These are phyloP conservation scores for Sarcophaga variegata DNA, from an alignment of 2,888 invertebrate species.

Conservation along the genomic window DNA sequence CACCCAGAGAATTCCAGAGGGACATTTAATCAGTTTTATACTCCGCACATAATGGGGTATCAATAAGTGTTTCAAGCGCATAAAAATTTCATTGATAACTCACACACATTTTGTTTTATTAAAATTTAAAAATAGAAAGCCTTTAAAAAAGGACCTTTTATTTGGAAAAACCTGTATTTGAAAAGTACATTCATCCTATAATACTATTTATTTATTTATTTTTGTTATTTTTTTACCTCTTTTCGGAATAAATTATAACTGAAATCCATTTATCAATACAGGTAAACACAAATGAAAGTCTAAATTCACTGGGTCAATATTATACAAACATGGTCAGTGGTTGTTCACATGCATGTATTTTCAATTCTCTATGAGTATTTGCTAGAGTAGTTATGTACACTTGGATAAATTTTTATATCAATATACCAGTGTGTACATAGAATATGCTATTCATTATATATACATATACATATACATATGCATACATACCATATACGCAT, in stretches of 20 bases:
- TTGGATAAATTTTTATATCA: neutral
- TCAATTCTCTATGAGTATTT: neutral
- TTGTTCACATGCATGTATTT: conserved; percentile 19
- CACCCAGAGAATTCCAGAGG: too few relatives aligned
- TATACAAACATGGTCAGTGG: conserved; percentile 35
- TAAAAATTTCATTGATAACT: too few relatives aligned
- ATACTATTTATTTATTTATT: neutral
- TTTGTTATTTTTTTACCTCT: conserved; percentile 2
- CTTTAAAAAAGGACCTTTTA: too few relatives aligned
- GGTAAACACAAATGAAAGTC: conserved; percentile 56
- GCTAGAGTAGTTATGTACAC: neutral
- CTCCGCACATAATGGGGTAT: too few relatives aligned
- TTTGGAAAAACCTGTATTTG: too few relatives aligned
- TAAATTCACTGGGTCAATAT: conserved; percentile 61
- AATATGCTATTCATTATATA: neutral
- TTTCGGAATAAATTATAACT: conserved; percentile 18
- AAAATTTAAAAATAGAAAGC: too few relatives aligned
- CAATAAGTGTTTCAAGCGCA: too few relatives aligned
- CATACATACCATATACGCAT: neutral
- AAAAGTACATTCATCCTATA: neutral
- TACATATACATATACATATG: neutral
- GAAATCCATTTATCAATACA: conserved; percentile 14
- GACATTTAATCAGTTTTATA: too few relatives aligned
- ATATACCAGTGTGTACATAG: neutral
- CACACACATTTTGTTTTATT: too few relatives aligned